Percentiles rank a stretch among this genome's conserved stretches.
These are phyloP conservation scores for Neomorphus geoffroyi DNA, from an alignment of 2,797 vertebrate genomes.

Conservation along the genomic window DNA sequence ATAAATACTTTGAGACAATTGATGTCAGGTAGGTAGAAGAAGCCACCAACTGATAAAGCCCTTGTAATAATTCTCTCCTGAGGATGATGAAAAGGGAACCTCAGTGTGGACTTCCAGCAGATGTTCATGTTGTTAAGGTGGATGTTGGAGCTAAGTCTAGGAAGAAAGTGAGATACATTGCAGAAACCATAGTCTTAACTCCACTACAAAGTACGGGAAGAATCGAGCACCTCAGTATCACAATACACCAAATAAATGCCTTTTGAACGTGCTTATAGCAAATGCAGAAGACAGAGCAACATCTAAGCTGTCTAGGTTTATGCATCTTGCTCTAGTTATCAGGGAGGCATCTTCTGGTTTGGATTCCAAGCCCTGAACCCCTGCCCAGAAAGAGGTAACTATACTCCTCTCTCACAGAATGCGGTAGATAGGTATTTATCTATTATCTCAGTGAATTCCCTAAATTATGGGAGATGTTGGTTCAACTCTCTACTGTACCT, in stretches of 20 bases:
- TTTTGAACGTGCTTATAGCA: background rate
- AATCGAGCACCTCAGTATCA: background rate
- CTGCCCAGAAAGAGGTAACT: background rate
- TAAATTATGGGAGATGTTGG: background rate
- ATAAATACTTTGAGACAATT: background rate
- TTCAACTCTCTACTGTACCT: background rate
- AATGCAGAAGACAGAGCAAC: background rate
- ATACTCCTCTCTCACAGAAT: background rate
- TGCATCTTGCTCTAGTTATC: background rate
- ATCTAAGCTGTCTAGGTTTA: background rate
- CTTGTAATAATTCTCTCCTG: background rate
- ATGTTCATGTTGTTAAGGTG: background rate
- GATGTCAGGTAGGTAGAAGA: background rate
- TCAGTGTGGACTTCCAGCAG: background rate
- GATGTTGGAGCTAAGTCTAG: background rate
- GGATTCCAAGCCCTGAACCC: background rate
- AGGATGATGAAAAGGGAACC: background rate
- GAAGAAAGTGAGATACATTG: background rate
- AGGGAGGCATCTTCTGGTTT: background rate
- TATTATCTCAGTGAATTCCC: background rate
- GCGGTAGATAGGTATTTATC: background rate
- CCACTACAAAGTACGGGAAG: background rate
- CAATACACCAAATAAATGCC: background rate
- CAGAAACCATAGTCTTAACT: background rate
- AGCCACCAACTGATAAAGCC: background rate